Evolutionary conservation across 2,888 invertebrate species (phyloP).

Genomic region (Timema podura): DNA sequence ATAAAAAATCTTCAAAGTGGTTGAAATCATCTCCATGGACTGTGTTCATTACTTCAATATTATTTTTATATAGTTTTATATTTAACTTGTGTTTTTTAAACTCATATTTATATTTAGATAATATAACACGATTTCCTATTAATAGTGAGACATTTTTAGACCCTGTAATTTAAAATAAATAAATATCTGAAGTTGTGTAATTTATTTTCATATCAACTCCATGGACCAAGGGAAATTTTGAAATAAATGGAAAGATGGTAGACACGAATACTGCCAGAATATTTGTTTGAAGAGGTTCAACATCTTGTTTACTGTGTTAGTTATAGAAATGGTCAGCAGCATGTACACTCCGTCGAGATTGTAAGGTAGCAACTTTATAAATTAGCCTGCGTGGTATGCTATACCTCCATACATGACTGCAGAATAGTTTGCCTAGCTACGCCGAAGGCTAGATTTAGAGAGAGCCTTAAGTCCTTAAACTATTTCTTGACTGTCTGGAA

Average conservation of each 20-base stretch:
- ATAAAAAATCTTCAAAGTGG: neutral
- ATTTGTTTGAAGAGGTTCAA: neutral
- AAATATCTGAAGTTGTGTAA: neutral
- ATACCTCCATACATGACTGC: too few relatives aligned
- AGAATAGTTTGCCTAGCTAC: too few relatives aligned
- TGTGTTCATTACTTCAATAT: neutral
- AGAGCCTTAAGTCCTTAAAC: too few relatives aligned
- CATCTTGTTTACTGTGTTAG: neutral
- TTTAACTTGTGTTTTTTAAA: neutral
- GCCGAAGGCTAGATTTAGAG: too few relatives aligned
- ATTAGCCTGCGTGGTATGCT: too few relatives aligned
- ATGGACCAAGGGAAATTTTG: neutral
- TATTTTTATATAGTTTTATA: neutral
- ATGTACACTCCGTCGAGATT: too few relatives aligned
- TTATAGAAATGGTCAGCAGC: neutral
- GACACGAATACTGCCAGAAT: neutral
- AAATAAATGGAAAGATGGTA: neutral
- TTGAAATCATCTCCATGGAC: constrained; percentile 6
- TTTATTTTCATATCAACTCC: neutral
- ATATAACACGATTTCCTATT: neutral
- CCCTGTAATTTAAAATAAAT: neutral
- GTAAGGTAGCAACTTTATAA: too few relatives aligned
- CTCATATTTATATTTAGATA: neutral
- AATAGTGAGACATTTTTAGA: neutral
- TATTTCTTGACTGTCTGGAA: too few relatives aligned